Evolutionary conservation across 2,797 vertebrate species (phyloP).

Genomic region (Paedocypris micromegethes): DNA sequence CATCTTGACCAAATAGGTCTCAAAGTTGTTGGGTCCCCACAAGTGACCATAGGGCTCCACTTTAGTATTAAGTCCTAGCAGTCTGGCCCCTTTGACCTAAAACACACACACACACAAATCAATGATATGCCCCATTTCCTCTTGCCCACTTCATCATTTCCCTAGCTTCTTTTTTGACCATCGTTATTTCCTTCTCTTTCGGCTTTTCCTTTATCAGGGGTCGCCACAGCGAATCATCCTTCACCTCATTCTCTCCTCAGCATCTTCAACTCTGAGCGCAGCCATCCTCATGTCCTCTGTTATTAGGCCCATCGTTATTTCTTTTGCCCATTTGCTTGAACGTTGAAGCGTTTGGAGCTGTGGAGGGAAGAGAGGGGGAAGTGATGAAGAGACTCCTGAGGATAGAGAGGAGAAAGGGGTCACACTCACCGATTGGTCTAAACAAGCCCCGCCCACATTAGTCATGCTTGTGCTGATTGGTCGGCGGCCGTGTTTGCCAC

Average conservation of each 20-base stretch:
- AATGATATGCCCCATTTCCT: constrained; percentile 35
- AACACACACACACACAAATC: background rate
- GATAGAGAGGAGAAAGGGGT: constrained; percentile 36
- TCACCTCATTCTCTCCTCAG: too few relatives aligned
- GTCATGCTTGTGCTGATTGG: constrained; percentile 27
- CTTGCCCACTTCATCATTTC: constrained; percentile 31
- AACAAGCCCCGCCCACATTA: constrained; percentile 19
- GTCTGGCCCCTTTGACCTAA: background rate
- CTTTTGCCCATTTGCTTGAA: too few relatives aligned
- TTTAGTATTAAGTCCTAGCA: too few relatives aligned
- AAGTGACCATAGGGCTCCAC: too few relatives aligned
- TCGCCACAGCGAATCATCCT: too few relatives aligned
- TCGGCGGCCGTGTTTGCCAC: constrained; percentile 13
- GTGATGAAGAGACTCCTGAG: constrained; percentile 37
- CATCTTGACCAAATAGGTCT: too few relatives aligned
- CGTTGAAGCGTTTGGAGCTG: background rate
- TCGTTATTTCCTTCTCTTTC: constrained; percentile 47
- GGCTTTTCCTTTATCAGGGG: too few relatives aligned
- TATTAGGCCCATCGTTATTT: too few relatives aligned
- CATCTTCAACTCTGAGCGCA: too few relatives aligned
- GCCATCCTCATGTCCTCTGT: too few relatives aligned
- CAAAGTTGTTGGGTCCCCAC: too few relatives aligned
- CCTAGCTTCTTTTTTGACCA: constrained; percentile 32
- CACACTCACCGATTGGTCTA: constrained; percentile 28
- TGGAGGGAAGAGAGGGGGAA: constrained; percentile 2